Conservation (phyloP, 2,797 vertebrate species). For the Leptatherina wallacei region DNA sequence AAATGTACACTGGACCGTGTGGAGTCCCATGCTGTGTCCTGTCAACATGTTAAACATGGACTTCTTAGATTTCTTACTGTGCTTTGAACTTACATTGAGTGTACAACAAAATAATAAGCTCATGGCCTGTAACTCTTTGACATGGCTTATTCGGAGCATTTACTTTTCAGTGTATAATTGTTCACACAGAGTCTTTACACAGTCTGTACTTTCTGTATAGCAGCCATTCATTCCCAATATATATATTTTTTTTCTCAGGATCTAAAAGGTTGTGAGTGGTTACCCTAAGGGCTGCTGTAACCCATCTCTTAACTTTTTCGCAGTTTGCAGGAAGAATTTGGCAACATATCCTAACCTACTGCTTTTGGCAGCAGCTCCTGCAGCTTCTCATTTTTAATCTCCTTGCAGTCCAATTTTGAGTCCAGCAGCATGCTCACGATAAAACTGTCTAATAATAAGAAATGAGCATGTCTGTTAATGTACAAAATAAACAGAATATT, state of each 20-base stretch:
- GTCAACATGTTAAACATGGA: constrained; percentile 13
- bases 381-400: constrained; percentile 37
- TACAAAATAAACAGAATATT: constrained; percentile 19
- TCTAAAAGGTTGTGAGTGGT: constrained; percentile 6
- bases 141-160: neutral
- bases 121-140: constrained; percentile 23
- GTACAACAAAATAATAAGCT: constrained; percentile 8
- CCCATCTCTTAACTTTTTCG: constrained; percentile 20
- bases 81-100: constrained; percentile 31
- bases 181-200: constrained; percentile 21
- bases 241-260: constrained; percentile 1
- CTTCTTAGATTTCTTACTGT: constrained; percentile 17
- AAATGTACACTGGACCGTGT: constrained; percentile 27
- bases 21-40: constrained; percentile 9
- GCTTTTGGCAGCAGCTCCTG: constrained; percentile 17
- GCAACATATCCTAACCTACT: constrained; percentile 26
- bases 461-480: constrained; percentile 6
- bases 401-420: constrained; percentile 31
- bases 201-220: neutral
- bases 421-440: constrained; percentile 17
- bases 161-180: neutral
- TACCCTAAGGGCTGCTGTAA: constrained; percentile 24
- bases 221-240: neutral
- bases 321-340: constrained; percentile 33
- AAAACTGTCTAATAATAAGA: constrained; percentile 18